phyloP scores from a whole-genome alignment of 2,797 vertebrate species.

The Hozukius guyotensis region DNA sequence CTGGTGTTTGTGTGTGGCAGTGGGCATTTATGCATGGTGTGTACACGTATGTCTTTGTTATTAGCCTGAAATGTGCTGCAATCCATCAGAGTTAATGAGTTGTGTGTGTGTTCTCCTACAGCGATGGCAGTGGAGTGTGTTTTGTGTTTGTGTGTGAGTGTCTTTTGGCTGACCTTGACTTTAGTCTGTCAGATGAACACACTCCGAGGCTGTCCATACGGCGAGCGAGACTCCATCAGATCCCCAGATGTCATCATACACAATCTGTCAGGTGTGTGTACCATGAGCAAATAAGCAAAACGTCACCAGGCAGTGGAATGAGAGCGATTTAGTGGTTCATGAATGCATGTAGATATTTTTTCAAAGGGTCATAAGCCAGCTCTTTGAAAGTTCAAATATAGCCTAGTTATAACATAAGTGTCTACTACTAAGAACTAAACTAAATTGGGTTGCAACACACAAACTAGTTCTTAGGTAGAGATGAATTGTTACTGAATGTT shows the following conservation, averaged over 20 bases:
- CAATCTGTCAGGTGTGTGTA: slow-evolving; percentile 61
- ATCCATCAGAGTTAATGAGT: slow-evolving; percentile 79
- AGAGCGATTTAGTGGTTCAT: slow-evolving; percentile 14
- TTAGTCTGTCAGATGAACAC: slow-evolving; percentile 57
- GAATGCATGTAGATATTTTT: background rate
- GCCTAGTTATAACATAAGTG: background rate
- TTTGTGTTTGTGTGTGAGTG: slow-evolving; percentile 20
- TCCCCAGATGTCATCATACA: slow-evolving; percentile 66
- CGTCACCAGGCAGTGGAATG: slow-evolving; percentile 1
- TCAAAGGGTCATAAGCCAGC: background rate
- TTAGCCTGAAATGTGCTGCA: slow-evolving; percentile 66
- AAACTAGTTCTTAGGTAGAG: background rate
- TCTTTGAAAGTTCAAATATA: background rate
- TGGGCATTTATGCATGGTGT: slow-evolving; percentile 41
- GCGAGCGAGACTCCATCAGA: slow-evolving; percentile 64
- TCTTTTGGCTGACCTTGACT: slow-evolving; percentile 75
- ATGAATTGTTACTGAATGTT: background rate
- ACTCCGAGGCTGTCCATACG: slow-evolving; percentile 50
- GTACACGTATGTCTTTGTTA: slow-evolving; percentile 55
- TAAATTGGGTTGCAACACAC: background rate
- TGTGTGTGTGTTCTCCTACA: slow-evolving; percentile 39
- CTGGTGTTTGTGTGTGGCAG: background rate
- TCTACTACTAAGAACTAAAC: background rate
- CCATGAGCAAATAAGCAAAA: slow-evolving; percentile 52
- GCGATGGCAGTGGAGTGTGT: slow-evolving; percentile 36